Evolutionary conservation across 2,113 vertebrate genomes (phyloP).

Genomic region (Enhydra lutris): DNA sequence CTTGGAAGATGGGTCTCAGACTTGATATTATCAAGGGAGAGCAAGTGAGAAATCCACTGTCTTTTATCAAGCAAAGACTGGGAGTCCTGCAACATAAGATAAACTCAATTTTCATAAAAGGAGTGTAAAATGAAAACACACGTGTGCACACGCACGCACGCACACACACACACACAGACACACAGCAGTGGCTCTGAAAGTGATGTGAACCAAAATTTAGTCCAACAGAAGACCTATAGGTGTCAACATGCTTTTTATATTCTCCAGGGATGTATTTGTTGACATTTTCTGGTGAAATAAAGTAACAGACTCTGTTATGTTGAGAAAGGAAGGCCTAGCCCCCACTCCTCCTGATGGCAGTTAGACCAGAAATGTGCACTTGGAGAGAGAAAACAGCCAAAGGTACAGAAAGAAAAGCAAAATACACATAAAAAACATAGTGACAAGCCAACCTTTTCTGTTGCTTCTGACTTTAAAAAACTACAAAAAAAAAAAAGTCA

Average conservation of each 20-base stretch:
- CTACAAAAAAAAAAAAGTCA: background rate
- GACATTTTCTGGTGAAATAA: background rate
- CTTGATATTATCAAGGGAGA: background rate
- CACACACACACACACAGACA: background rate
- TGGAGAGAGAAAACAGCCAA: background rate
- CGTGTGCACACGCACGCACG: no score
- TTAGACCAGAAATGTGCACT: background rate
- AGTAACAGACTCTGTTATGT: background rate
- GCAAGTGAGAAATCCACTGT: background rate
- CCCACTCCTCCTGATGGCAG: background rate
- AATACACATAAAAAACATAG: background rate
- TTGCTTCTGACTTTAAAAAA: background rate
- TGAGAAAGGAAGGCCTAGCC: background rate
- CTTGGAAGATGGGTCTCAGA: background rate
- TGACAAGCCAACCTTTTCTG: background rate
- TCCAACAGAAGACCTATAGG: background rate
- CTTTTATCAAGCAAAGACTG: background rate
- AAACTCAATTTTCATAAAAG: background rate
- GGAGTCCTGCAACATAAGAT: background rate
- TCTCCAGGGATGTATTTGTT: background rate
- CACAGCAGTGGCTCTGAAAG: background rate
- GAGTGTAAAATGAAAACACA: background rate
- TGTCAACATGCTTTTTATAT: background rate
- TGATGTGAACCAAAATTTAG: background rate
- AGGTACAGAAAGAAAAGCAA: background rate